A percentile compares a stretch with the other conserved stretches of the same genome.
Conservation (phyloP, 2,113 vertebrate genomes). For the human (Homo sapiens) region GRCh38 chr16:60598001-60598500, state of each 20-base stretch:
- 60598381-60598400: fast-evolving
- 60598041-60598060: neutral
- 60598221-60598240: neutral
- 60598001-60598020: neutral
- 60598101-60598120: neutral
- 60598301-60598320: neutral
- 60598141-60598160: neutral
- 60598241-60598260: neutral
- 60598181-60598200: neutral
- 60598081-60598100: neutral
- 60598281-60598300: neutral
- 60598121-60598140: neutral
- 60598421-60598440: neutral
- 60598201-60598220: neutral
- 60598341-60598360: neutral
- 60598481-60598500: fast-evolving
- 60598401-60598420: neutral
- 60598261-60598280: neutral
- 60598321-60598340: neutral
- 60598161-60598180: neutral
- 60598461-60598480: neutral
- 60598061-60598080: neutral
- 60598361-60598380: neutral
- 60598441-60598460: neutral
- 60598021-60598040: neutral